Percentiles rank a stretch among this genome's conserved stretches.
phyloP scores from a whole-genome alignment of 2,113 vertebrate species.

The Toxotes chatareus region DNA sequence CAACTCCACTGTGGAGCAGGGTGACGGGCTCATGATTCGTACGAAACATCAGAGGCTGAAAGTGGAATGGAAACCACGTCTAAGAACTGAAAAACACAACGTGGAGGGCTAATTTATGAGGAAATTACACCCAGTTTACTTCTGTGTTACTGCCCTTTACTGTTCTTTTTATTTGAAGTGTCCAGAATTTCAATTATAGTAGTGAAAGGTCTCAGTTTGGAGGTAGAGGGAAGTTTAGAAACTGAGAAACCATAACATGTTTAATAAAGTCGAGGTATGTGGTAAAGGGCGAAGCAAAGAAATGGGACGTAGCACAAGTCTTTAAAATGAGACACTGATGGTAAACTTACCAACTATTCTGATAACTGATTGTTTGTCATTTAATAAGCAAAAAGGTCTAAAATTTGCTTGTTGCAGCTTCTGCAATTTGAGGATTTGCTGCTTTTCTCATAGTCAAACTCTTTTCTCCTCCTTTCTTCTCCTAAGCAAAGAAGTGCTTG shows the following conservation, averaged over 20 bases:
- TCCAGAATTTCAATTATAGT: not conserved
- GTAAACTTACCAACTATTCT: not conserved
- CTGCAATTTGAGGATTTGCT: not conserved
- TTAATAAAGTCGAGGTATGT: not conserved
- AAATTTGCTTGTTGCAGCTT: not conserved
- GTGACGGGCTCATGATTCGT: not conserved
- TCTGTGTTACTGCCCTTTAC: not conserved
- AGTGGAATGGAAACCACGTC: conserved; percentile 10
- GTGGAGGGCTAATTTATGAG: no score
- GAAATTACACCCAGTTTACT: not conserved
- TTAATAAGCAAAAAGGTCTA: not conserved
- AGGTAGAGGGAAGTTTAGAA: conserved; percentile 47
- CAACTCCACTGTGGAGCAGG: no score
- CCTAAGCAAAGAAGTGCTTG: not conserved
- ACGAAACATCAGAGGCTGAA: not conserved
- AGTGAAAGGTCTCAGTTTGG: conserved; percentile 4
- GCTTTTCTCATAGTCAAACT: no score
- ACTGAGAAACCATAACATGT: not conserved
- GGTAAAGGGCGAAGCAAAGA: not conserved
- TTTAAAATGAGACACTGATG: no score
- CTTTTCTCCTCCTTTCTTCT: not conserved
- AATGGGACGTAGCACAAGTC: not conserved
- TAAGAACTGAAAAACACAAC: not conserved
- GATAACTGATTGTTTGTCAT: not conserved
- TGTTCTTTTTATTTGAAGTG: not conserved